Base-by-base conservation (phyloP, 2,888 invertebrate genomes). In the Andricus quercusramuli region DNA sequence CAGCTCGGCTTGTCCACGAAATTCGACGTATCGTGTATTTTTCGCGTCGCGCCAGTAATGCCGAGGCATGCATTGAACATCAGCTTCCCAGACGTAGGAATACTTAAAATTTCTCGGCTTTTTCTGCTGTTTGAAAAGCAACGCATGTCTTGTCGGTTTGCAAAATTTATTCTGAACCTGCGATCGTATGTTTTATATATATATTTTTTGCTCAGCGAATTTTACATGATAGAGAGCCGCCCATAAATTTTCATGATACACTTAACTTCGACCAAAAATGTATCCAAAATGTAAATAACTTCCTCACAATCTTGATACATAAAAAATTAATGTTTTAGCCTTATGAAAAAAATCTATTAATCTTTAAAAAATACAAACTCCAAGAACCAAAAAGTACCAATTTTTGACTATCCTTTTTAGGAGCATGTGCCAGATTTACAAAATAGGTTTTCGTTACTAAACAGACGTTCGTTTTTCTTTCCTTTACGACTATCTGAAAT, bases 71-170 rank as follows among this genome's bases (percentile, higher is more conserved):
- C 74, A 74, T 74, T 56, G 74, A 74, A 74, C 74, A 74, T 74
- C 74, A 74, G 32, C 56, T 29, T 17, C 20, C 56, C 32, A 68
- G 22, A 68, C 68, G 41, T 44, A 22, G 44, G 74, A 74, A 74
- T 56, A 74, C 74, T 74, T 32, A 74, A 74, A 32, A 74, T 74
- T 74, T 74, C 74, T 74, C 32, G 29, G 74, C 74, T 56, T 56
- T 74, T 74, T 74, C 74, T 74, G 56, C 32, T 74, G 51, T 74
- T 74, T 74, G 74, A 56, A 56, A 74, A 74, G 74, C 74, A 74
- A 74, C 74, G 74, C 74, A 74, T 74, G 74, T 74, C 74, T 74
- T 32, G 56, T 56, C 32, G 32, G 51, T 32, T 51, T 32, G 11
- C 32, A 74, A 74, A 74, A 56, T 74, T 74, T 74, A 74, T 74